These are phyloP conservation scores for Hirundichthys speculiger DNA, from an alignment of 2,113 vertebrate species.

Conservation along the genomic window DNA sequence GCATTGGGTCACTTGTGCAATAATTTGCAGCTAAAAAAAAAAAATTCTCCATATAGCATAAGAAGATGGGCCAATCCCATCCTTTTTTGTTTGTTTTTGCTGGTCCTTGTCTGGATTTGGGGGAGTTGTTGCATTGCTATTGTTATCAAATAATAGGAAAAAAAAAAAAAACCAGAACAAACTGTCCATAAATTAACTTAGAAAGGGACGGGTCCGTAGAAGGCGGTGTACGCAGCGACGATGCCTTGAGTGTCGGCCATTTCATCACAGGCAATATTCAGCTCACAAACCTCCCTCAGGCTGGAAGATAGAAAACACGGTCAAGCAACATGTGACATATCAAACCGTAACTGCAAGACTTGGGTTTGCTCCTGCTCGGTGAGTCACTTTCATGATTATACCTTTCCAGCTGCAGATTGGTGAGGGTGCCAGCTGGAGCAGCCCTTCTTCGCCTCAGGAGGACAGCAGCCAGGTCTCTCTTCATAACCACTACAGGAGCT, in stretches of 20 bases:
- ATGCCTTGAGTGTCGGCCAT: slow-evolving; percentile 84
- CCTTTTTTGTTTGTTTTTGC: slow-evolving; percentile 1
- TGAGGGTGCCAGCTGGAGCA: slow-evolving; percentile 51
- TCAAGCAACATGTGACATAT: not conserved
- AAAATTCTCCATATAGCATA: slow-evolving; percentile 31
- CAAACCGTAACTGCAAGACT: too few species aligned
- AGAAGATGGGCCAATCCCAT: slow-evolving; percentile 14
- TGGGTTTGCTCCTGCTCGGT: too few species aligned
- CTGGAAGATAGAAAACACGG: slow-evolving; percentile 51
- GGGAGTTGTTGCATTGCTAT: slow-evolving; percentile 22
- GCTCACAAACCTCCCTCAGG: slow-evolving; percentile 85
- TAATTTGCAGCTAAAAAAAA: slow-evolving; percentile 23
- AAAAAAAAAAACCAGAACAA: slow-evolving; percentile 14
- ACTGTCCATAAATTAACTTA: slow-evolving; percentile 46
- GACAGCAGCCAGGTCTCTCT: slow-evolving; percentile 75
- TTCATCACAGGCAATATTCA: slow-evolving; percentile 82
- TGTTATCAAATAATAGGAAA: slow-evolving; percentile 17
- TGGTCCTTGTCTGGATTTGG: slow-evolving; percentile 26
- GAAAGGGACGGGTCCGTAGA: slow-evolving; percentile 83
- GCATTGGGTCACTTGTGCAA: slow-evolving; percentile 52
- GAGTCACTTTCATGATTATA: too few species aligned
- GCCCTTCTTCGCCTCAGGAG: slow-evolving; percentile 75
- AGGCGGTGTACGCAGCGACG: slow-evolving; percentile 80
- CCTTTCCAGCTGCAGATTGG: slow-evolving; percentile 77
- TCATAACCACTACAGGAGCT: slow-evolving; percentile 69